phyloP scores from a whole-genome alignment of 35 echinoderm and acorn worm species.

The Chiridota heheva region DNA sequence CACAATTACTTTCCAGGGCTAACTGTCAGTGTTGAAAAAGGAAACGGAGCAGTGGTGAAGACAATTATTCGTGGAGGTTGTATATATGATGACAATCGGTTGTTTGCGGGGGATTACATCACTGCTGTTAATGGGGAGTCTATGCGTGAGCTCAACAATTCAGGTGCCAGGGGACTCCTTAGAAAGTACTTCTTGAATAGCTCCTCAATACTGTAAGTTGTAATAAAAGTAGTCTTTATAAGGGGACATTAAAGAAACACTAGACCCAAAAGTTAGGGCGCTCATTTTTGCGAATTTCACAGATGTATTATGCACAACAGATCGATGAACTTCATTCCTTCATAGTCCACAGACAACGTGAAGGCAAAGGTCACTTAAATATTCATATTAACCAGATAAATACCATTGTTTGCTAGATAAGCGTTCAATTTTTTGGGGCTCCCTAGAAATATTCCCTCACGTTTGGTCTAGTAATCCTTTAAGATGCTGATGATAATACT shows the following conservation, averaged over 20 bases:
- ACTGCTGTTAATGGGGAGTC: conserved; percentile 78
- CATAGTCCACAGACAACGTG: too few relatives aligned
- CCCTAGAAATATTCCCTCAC: too few relatives aligned
- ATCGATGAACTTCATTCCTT: too few relatives aligned
- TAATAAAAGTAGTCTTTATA: neutral
- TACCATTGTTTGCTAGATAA: too few relatives aligned
- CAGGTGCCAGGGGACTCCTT: conserved; percentile 47
- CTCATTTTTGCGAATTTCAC: too few relatives aligned
- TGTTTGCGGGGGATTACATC: conserved; percentile 87
- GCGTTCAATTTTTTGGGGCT: too few relatives aligned
- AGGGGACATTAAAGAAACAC: neutral
- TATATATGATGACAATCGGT: conserved; percentile 73
- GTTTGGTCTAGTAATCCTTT: too few relatives aligned
- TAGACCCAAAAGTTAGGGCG: too few relatives aligned
- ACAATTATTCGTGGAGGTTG: conserved; percentile 80
- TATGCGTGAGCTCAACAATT: conserved; percentile 75
- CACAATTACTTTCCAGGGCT: conserved; percentile 55
- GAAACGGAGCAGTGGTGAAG: conserved; percentile 86
- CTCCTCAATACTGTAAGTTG: conserved; percentile 71
- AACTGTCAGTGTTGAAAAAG: conserved; percentile 73
- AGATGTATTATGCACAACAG: too few relatives aligned
- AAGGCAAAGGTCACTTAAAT: too few relatives aligned
- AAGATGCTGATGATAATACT: too few relatives aligned
- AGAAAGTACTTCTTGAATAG: conserved; percentile 69
- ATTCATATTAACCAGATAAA: too few relatives aligned